Percentiles rank a stretch among this genome's conserved stretches.
phyloP scores from a whole-genome alignment of 2,888 invertebrate genomes.

The Corbicula japonica region DNA sequence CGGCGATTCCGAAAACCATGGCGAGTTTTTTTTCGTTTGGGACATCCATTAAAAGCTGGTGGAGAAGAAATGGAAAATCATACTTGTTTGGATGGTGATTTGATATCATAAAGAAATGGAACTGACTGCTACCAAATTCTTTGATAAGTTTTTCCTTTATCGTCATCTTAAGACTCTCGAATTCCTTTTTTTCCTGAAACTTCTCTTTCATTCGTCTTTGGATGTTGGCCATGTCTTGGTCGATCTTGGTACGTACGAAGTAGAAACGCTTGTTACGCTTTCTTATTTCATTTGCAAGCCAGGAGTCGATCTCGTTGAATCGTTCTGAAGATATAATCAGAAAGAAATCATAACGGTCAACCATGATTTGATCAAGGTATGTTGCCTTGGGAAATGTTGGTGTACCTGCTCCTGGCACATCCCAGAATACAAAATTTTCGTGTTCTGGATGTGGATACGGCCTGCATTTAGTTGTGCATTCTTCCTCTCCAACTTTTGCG shows the following conservation, averaged over 20 bases:
- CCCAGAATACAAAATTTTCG: constrained; percentile 29
- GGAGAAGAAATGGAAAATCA: no score
- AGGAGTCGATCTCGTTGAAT: constrained; percentile 48
- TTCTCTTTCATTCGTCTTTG: not conserved
- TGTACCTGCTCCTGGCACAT: constrained; percentile 47
- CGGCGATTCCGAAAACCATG: not conserved
- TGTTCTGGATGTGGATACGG: constrained; percentile 29
- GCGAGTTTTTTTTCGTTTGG: no score
- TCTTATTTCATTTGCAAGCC: constrained; percentile 40
- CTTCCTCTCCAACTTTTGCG: no score
- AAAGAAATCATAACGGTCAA: constrained; percentile 52
- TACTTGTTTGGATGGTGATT: not conserved
- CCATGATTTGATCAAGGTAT: constrained; percentile 24
- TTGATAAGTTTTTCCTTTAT: no score
- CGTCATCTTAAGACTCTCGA: no score
- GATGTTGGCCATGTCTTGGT: not conserved
- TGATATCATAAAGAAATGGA: not conserved
- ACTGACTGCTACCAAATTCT: no score
- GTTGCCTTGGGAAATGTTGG: constrained; percentile 37
- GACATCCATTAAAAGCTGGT: no score
- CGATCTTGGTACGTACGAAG: constrained; percentile 4
- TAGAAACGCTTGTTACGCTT: not conserved
- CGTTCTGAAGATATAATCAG: constrained; percentile 32
- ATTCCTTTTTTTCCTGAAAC: not conserved
- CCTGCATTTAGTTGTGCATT: constrained; percentile 9